Evolutionary conservation across 2,888 invertebrate genomes (phyloP), one percentile per base, ranked within the genome.

Genomic region (Dione juno): DNA sequence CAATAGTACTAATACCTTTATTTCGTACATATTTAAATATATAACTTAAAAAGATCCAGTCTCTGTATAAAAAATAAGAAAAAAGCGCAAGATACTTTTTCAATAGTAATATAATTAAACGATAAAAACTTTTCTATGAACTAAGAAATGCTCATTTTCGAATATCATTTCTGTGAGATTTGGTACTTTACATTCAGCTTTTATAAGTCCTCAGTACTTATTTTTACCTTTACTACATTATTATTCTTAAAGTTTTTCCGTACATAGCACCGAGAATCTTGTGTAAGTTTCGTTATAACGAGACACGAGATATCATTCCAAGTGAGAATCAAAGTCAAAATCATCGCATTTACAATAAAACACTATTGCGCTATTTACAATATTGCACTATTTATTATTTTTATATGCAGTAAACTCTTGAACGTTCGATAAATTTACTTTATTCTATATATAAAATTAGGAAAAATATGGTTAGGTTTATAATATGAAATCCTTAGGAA

Each of bases 11-110:
- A 16, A 57, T 40, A 57, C 37, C 8, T 57, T 57, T 57, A 57
- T 57, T 57, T 57, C 16, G 10, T 37, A 57, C 16, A 57, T 16
- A 54, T 37, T 54, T 16, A 57, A 57, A 54, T 54, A 54, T 37
- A 35, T 7, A 37, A 1, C 10, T 57, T 57, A 57, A 16, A 37
- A 54, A 54, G 11, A 57, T 57, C 57, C 57, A 57, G 37, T 37
- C 57, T 57, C 16, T 40, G 35, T 54, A 40, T 37, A 37, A 57
- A 40, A 16, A 57, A 37, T 10, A 14, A 1, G 3, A 52, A 7
- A 14, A 10, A 16, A 40, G 28, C 5, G 28, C 28, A 28, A 28
- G 28, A 28, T 2, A 5, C 28, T 28, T 28, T 28, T 28, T 2
- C 14, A 53, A 28, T n/a, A 45, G n/a, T 37, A 37, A 9, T 10